These are phyloP conservation scores for Echinops telfairi DNA, from an alignment of 2,113 vertebrate genomes.

Conservation along the genomic window DNA sequence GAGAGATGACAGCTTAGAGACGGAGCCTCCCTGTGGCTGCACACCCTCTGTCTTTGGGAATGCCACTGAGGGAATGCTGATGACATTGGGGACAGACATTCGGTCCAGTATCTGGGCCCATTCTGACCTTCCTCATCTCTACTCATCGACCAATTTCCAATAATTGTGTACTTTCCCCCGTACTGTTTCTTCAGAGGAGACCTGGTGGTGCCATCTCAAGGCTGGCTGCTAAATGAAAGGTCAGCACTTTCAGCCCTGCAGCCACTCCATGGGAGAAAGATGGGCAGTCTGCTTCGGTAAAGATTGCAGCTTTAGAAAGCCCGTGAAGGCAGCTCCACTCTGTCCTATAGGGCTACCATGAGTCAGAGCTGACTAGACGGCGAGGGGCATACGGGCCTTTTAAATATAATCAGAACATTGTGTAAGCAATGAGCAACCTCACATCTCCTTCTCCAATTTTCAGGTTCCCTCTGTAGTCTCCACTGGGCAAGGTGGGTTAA, in stretches of 20 bases:
- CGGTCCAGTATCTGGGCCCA: neutral
- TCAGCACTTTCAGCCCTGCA: neutral
- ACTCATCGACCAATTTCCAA: neutral
- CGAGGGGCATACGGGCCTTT: neutral
- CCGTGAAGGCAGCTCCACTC: neutral
- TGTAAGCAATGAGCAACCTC: neutral
- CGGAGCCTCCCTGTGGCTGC: neutral
- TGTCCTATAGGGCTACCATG: neutral
- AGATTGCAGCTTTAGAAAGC: neutral
- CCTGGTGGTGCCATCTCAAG: neutral
- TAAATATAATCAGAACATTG: neutral
- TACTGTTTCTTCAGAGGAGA: neutral
- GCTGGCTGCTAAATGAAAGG: neutral
- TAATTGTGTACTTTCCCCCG: neutral
- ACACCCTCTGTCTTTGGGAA: neutral
- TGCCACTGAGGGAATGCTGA: neutral
- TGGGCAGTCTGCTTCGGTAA: neutral
- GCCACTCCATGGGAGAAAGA: neutral
- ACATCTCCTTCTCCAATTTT: too few relatives aligned
- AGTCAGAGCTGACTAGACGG: neutral
- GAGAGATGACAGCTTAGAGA: constrained; percentile 16
- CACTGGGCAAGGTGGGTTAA: neutral
- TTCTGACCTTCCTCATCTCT: neutral
- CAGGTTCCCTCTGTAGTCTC: neutral
- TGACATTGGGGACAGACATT: neutral